Evolutionary conservation across 2,888 invertebrate genomes (phyloP), one percentile per base, ranked within the genome.

Genomic region (Drosophila hawaiiensis): DNA sequence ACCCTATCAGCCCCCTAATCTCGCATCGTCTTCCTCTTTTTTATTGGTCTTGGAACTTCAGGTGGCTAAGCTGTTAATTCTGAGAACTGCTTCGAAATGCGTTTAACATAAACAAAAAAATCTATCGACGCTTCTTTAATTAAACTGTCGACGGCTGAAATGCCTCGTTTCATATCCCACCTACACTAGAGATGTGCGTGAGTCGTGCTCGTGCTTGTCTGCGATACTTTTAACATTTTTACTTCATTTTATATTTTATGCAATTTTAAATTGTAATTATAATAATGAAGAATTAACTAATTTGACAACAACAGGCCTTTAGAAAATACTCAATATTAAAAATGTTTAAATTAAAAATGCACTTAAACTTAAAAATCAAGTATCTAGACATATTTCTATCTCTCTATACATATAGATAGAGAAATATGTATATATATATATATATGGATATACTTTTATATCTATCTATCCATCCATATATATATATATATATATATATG

Each of bases 51-150:
- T 54, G 22, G 4, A 47, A 49, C 12, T 49, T 33, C 68, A 65
- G 62, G 41, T 73, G 58, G 67, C 54, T 47, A 49, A 78, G 80
- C 60, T 68, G 76, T 80, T 73, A 64, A 53, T 79, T 80, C 78
- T 69, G 19, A 52, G 80, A 79, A 77, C 25, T 50, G 41, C 22
- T 63, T 58, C 33, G 29, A 64, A 76, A 76, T 80, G 77, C 56
- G 69, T 73, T 79, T 67, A 80, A 68, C 76, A 66, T 78, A 72
- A 80, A 76, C 33, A 59, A 66, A 66, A 63, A 68, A 61, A 54
- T 14, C 68, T 68, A 76, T 80, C 53, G 77, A 78, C 62, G 76
- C 80, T 64, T 60, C 72, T 80, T 80, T 78, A 78, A 78, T 78
- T 80, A 78, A 78, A 68, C 59, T 65, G 54, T 68, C 28, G 55